A percentile compares a stretch with the other conserved stretches of the same genome.
Conservation (phyloP, 2,888 invertebrate species). For the Gasteruption jaculator region DNA sequence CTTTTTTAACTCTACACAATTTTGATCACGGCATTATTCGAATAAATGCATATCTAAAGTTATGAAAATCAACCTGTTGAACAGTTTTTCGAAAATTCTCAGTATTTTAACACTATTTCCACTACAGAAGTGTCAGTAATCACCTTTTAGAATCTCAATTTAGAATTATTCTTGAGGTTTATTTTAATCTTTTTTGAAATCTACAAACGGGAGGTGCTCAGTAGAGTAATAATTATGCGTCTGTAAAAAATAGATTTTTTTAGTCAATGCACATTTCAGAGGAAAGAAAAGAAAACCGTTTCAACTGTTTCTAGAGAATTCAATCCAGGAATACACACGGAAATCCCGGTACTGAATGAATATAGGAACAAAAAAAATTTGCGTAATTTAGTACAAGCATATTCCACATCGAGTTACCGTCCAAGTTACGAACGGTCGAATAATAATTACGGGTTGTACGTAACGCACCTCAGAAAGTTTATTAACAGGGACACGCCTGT, state of each 20-base stretch:
- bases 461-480: slow-evolving; percentile 40
- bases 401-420: slow-evolving; percentile 44
- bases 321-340: slow-evolving; percentile 41
- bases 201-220: background rate
- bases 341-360: slow-evolving; percentile 36
- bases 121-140: too few relatives aligned
- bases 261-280: too few relatives aligned
- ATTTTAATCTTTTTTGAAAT: background rate
- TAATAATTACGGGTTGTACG: slow-evolving; percentile 39
- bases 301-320: slow-evolving; percentile 37
- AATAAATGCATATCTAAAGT: too few relatives aligned
- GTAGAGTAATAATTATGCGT: background rate
- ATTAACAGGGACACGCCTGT: slow-evolving; percentile 37
- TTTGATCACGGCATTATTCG: too few relatives aligned
- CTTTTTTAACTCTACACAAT: too few relatives aligned
- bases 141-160: too few relatives aligned
- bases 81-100: too few relatives aligned
- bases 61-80: too few relatives aligned
- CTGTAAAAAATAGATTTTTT: slow-evolving; percentile 1
- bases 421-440: slow-evolving; percentile 40
- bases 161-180: too few relatives aligned
- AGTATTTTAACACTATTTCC: too few relatives aligned
- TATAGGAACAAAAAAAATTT: slow-evolving; percentile 37
- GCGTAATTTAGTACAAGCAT: slow-evolving; percentile 42
- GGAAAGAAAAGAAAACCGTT: too few relatives aligned